Conservation (phyloP, 2,888 invertebrate species). For the Hyposoter didymator region DNA sequence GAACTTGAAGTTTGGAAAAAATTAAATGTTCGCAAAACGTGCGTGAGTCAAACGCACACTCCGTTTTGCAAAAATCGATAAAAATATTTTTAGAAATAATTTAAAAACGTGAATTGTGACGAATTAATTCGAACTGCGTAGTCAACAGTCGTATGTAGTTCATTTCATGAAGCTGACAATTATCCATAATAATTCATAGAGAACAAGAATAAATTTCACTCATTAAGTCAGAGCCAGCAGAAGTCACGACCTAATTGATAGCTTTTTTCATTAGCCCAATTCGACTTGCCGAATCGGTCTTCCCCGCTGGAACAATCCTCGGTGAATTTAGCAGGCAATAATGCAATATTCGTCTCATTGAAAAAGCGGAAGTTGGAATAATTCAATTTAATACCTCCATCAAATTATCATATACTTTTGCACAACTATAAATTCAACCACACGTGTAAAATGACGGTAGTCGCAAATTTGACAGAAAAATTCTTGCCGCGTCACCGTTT, state of each 20-base stretch:
- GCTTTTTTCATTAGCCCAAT: constrained; percentile 1
- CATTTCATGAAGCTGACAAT: neutral
- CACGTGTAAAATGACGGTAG: neutral
- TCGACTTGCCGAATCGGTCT: neutral
- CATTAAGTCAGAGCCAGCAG: neutral
- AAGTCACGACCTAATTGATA: neutral
- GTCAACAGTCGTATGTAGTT: neutral
- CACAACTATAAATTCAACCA: neutral
- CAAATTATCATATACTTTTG: neutral
- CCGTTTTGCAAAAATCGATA: too few relatives aligned
- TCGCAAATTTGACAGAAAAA: neutral
- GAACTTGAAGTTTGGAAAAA: neutral
- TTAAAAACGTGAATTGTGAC: neutral
- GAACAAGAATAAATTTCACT: neutral
- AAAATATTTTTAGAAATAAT: neutral
- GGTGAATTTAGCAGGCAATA: neutral
- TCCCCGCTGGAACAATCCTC: neutral
- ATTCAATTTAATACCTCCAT: neutral
- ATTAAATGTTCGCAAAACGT: neutral
- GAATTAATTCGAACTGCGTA: neutral
- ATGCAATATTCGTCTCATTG: neutral
- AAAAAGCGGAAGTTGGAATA: neutral
- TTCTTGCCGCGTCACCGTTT: neutral
- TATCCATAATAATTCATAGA: neutral
- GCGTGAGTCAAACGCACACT: too few relatives aligned